Evolutionary conservation across 37 sponge, comb jelly and placozoan species (phyloP).

Genomic region (Chondrosia reniformis): DNA sequence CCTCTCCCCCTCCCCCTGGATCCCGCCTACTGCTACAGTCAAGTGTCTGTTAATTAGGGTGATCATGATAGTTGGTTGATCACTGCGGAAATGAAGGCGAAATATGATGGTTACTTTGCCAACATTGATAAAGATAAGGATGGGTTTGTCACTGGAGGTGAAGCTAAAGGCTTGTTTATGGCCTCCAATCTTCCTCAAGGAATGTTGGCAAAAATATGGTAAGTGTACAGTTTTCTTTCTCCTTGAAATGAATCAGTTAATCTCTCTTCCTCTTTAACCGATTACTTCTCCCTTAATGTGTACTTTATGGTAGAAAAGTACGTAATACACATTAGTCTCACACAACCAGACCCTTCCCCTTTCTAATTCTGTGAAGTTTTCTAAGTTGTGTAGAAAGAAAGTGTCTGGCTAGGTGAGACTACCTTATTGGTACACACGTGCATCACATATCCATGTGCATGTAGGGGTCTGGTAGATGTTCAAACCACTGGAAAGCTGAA

Average conservation of each 20-base stretch:
- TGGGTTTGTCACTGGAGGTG: conserved; percentile 73
- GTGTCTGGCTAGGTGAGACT: too few relatives aligned
- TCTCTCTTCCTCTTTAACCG: too few relatives aligned
- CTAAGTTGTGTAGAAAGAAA: too few relatives aligned
- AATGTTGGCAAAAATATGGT: conserved; percentile 72
- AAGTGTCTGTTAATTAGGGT: background rate
- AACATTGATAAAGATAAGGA: conserved; percentile 78
- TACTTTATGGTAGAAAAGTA: too few relatives aligned
- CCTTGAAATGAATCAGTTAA: too few relatives aligned
- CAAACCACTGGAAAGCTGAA: conserved; percentile 68
- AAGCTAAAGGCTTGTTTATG: conserved; percentile 59
- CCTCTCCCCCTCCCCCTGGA: background rate
- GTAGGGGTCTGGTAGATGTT: conserved; percentile 77
- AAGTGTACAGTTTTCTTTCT: too few relatives aligned
- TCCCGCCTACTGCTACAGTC: too few relatives aligned
- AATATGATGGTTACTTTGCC: conserved; percentile 70
- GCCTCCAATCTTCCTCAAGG: conserved; percentile 58
- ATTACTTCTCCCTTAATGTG: too few relatives aligned
- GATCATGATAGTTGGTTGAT: conserved; percentile 60
- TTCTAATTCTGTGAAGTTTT: too few relatives aligned
- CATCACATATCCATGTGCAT: background rate
- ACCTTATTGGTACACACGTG: too few relatives aligned
- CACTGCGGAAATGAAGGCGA: conserved; percentile 57
- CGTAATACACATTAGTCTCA: too few relatives aligned
- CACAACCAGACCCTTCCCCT: too few relatives aligned